These are phyloP conservation scores for Silurus asotus DNA, from an alignment of 2,113 vertebrate species.

Conservation along the genomic window DNA sequence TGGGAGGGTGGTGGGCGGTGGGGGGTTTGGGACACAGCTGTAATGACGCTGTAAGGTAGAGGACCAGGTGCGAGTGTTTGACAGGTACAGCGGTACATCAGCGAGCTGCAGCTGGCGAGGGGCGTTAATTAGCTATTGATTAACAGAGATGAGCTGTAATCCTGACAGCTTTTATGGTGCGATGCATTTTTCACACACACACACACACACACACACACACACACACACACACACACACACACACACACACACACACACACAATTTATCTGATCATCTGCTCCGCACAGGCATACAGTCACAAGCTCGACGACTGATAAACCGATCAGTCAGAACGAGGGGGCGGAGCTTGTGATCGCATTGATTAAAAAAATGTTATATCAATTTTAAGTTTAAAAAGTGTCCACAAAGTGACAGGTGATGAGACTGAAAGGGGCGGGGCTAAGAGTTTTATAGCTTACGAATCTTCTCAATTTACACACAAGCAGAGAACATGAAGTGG, in stretches of 20 bases:
- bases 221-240: not conserved
- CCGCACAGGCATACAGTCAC: not conserved
- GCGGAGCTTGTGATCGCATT: not conserved
- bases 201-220: not conserved
- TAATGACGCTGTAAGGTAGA: constrained; percentile 1
- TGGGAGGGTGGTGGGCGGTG: not conserved
- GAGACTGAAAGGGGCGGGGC: not conserved
- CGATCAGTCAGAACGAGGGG: not conserved
- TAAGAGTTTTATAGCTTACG: not conserved
- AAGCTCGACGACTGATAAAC: not conserved
- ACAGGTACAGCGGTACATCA: constrained; percentile 35
- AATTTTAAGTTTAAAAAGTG: too few species aligned
- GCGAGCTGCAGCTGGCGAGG: constrained; percentile 33
- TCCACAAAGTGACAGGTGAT: not conserved
- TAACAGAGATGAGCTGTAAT: constrained; percentile 49
- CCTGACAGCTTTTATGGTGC: constrained; percentile 51
- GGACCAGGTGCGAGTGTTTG: constrained; percentile 33
- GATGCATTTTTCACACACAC: constrained; percentile 19
- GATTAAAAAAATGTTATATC: too few species aligned
- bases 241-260: not conserved
- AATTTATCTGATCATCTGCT: constrained; percentile 21
- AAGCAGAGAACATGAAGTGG: too few species aligned
- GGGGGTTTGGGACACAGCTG: not conserved
- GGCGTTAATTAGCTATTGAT: constrained; percentile 53
- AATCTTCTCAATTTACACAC: too few species aligned